Evolutionary conservation across 2,797 vertebrate genomes (phyloP).

Genomic region (Caiman crocodilus): DNA sequence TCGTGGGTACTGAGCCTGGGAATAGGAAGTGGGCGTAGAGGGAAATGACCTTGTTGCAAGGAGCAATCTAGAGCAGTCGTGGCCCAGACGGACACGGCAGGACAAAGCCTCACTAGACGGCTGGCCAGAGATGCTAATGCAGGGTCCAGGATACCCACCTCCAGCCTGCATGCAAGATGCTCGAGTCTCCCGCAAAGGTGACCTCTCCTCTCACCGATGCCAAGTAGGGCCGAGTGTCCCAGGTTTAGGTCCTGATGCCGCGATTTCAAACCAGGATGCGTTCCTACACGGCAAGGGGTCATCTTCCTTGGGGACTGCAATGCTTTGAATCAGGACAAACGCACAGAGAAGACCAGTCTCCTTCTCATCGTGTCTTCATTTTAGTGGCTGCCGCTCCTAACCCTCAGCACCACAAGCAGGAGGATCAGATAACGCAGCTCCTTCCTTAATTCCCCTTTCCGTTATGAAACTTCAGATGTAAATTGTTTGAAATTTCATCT

Average conservation of each 20-base stretch:
- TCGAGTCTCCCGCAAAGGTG: too few relatives aligned
- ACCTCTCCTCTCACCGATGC: too few relatives aligned
- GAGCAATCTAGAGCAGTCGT: not conserved
- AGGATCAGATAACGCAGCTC: not conserved
- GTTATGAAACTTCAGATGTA: not conserved
- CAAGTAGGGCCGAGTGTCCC: too few relatives aligned
- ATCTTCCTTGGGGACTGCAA: not conserved
- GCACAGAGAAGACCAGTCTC: not conserved
- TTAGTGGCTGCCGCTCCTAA: not conserved
- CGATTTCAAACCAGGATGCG: not conserved
- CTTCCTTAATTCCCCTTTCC: not conserved
- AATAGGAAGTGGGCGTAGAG: rapidly evolving
- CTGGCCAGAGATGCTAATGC: too few relatives aligned
- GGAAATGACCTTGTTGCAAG: not conserved
- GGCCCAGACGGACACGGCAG: not conserved
- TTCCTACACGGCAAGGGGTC: not conserved
- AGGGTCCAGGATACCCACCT: too few relatives aligned
- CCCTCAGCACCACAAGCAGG: not conserved
- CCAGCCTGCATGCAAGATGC: too few relatives aligned
- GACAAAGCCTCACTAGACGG: rapidly evolving
- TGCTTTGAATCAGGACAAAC: not conserved
- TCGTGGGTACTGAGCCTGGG: rapidly evolving
- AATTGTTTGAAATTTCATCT: not conserved
- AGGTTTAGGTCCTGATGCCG: too few relatives aligned
- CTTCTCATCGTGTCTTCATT: not conserved